Base-by-base conservation (phyloP, 2,888 invertebrate genomes). In the Steinernema hermaphroditum region DNA sequence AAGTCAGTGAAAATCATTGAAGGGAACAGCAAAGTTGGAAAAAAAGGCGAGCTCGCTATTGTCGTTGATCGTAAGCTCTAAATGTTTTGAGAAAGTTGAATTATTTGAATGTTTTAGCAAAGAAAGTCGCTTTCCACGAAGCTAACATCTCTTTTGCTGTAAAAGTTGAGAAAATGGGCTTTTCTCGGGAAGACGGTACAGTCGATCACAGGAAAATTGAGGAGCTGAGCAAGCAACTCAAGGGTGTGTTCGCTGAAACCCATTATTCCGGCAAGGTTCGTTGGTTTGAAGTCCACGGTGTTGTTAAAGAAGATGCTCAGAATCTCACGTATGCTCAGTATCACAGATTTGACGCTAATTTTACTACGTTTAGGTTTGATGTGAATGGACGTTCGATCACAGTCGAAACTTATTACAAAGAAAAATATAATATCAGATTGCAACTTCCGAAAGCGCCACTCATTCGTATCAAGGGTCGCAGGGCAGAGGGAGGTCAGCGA, bases 381-480 rank as follows among this genome's bases (percentile, higher is more conserved):
- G 2, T 4, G 8, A 46, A 46, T 19, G 46, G 46, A 16, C 4
- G 6, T n/a, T 4, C 19, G n/a, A 46, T 46, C 8, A 46, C n/a
- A 6, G 46, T 46, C 8, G 46, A 46, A 19, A 16, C 6, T 4
- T 46, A 46, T n/a, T 46, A 46, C 46, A 46, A 19, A n/a, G 8
- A 16, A 19, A 2, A 4, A 9, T 46, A 46, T n/a, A 46, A 46
- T n/a, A 46, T 46, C n/a, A 16, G 9, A 16, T n/a, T 46, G 8
- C 8, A 4, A 4, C 19, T n/a, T 2, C 46, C 46, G 9, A 16
- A n/a, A 16, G 46, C 46, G 4, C n/a, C 46, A 9, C 46, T 46
- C 4, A 16, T 16, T n/a, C 72, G 74, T 24, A 73, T 73, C 12
- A 74, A 75, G 16, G 74, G 22, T 19, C n/a, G 46, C n/a, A 46